Evolutionary conservation across 1,140 invertebrate genomes (phyloP), one percentile per base, ranked within the genome.

Genomic region (Fopius arisanus): DNA sequence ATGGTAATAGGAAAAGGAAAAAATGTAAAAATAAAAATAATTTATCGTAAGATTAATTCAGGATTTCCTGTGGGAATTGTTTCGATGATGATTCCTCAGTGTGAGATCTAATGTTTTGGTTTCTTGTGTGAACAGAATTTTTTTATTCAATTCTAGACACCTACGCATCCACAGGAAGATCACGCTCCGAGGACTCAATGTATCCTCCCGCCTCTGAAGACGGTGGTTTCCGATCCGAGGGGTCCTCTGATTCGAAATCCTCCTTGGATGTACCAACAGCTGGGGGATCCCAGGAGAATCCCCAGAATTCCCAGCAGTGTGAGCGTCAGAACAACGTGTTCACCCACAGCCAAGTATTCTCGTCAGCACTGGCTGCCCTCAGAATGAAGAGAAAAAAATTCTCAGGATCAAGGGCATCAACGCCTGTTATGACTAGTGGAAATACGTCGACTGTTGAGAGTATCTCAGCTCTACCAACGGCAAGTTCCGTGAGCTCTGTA

Each of bases 361-460:
- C 62, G 4, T 83, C 84, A 5, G 93, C 93, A 14, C 83, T 94
- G 66, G 92, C 92, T 0, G 90, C 93, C 1, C 87, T 94, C 16
- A 92, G 92, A 77, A 91, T 91, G 76, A 95, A 94, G 84, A 90
- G 93, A 43, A 94, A 94, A 84, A 94, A 94, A 79, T 95, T 94
- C 83, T 94, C 93, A 0, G 90, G 93, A 33, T 94, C 93, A 21
- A 89, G 94, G 71, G 91, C 93, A 68, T 91, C 91, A 31, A 91
- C 90, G 40, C 91, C 91, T 2, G 89, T 87, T 31, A 88, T 89
- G 48, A 84, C 87, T 12, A 85, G 83, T 70, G 83, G 82, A 66
- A 85, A 87, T 75, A 79, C 84, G 10, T 85, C 87, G 78, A 77
- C 83, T 23, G 77, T 79, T 7, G 84, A 85, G 23, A 76, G 59